Evolutionary conservation across 2,888 invertebrate species (phyloP).

Genomic region (Buathra laborator): DNA sequence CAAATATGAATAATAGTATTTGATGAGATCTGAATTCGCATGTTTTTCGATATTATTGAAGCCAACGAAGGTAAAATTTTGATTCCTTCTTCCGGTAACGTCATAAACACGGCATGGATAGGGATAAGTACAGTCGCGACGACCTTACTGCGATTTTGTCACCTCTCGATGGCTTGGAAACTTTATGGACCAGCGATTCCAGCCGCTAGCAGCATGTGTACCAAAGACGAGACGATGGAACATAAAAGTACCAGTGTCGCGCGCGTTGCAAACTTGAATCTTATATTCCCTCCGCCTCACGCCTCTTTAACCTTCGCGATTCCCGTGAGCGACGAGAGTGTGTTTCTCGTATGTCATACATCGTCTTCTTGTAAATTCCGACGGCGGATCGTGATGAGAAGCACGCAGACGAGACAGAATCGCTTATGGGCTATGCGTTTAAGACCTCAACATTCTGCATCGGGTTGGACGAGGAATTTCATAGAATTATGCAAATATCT

Average conservation of each 20-base stretch:
- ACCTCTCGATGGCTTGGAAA: neutral
- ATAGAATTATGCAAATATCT: slow-evolving; percentile 80
- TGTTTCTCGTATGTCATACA: slow-evolving; percentile 43
- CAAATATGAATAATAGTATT: no score
- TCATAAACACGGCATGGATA: neutral
- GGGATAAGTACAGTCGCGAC: no score
- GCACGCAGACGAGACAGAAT: slow-evolving; percentile 15
- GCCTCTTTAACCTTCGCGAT: slow-evolving; percentile 4
- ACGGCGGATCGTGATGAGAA: slow-evolving; percentile 19
- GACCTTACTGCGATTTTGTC: neutral
- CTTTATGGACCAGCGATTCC: neutral
- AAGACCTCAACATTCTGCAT: neutral
- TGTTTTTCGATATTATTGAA: no score
- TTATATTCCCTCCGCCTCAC: neutral
- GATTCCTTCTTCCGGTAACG: neutral
- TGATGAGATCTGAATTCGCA: no score
- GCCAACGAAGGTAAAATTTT: neutral
- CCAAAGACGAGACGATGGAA: neutral
- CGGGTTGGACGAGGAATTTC: slow-evolving; percentile 70
- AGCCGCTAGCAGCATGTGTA: neutral
- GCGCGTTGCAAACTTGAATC: slow-evolving; percentile 29
- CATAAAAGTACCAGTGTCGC: neutral
- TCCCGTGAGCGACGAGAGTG: slow-evolving; percentile 18
- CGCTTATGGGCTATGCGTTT: slow-evolving; percentile 16
- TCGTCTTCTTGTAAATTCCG: slow-evolving; percentile 61